Conservation (phyloP, 2,113 vertebrate genomes). For the Hydrochoerus hydrochaeris region DNA sequence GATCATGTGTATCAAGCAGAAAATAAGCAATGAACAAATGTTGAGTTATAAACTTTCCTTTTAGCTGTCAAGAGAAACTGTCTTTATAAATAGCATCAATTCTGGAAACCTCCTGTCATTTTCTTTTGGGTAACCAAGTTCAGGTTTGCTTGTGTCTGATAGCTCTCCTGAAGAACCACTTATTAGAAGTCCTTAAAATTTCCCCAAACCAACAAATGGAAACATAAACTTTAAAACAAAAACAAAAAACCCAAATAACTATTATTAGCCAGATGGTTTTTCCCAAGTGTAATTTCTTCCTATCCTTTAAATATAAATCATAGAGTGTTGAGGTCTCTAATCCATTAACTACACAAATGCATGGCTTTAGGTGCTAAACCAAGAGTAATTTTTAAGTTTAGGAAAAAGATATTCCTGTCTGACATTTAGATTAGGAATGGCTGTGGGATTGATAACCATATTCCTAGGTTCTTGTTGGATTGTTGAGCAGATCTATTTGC, state of each 20-base stretch:
- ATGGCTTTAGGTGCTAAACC: background rate
- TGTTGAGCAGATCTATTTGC: no score
- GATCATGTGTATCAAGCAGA: slow-evolving; percentile 21
- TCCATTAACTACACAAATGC: slow-evolving; percentile 33
- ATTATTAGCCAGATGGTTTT: slow-evolving; percentile 17
- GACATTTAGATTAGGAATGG: background rate
- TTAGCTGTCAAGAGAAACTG: slow-evolving; percentile 12
- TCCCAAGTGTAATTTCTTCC: slow-evolving; percentile 50
- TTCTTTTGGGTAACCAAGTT: slow-evolving; percentile 29
- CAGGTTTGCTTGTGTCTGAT: background rate
- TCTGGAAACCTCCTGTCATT: slow-evolving; percentile 25
- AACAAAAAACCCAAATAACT: slow-evolving; percentile 16
- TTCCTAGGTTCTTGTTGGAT: no score
- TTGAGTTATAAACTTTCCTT: background rate
- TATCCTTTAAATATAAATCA: slow-evolving; percentile 36
- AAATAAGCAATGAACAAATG: background rate
- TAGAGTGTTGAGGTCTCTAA: background rate
- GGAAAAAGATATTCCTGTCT: slow-evolving; percentile 10
- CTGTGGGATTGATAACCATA: no score
- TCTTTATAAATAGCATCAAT: slow-evolving; percentile 16
- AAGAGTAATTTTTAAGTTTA: slow-evolving; percentile 46
- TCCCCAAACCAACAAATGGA: slow-evolving; percentile 23
- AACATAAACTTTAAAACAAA: background rate
- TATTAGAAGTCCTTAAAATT: slow-evolving; percentile 56
- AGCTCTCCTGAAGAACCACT: slow-evolving; percentile 47